Evolutionary conservation across 2,113 vertebrate genomes (phyloP), one percentile per base, ranked within the genome.

Genomic region (Entelurus aequoreus): DNA sequence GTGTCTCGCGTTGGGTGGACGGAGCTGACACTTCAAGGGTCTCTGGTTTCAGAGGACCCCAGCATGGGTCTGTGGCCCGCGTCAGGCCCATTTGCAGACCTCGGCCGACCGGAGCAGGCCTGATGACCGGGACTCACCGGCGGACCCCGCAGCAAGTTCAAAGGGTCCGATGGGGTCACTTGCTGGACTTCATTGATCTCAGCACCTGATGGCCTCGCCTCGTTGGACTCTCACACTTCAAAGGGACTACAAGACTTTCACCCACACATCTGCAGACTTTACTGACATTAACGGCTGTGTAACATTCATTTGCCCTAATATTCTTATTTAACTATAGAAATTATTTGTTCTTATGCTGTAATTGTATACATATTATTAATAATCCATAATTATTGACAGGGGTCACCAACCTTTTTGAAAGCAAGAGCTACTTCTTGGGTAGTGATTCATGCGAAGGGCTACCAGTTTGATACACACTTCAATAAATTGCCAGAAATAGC

Each of bases 11-110:
- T 92, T 87, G 89, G 87, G 84, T 87, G 91, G 83, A 87, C 87
- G 89, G 90, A 92, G 89, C 87, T 90, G 92, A 92, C 92, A 75
- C 94, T 94, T 99, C 95, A 99, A 97, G 92, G 90, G 86, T 98
- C 94, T 99, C 95, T 92, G 81, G 89, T 98, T 99, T 96, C 97
- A 98, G 90, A 88, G 85, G 85, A 88, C 92, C 95, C 86, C 96
- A 99, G 96, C 94, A 94, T 95, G 96, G 90, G 88, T 90, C 90
- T 83, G 81, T 78, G 89, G 88, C 89, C 87, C 86, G 81, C 75
- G 88, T 82, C 82, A 67, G 73, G 76, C 76, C 75, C 75, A 77
- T 81, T 86, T 87, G 81, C 84, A 86, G 89, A 92, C 92, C 94
- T 92, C 88, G 93, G 94, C 60, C 47, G 60, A 75, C 64, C 68